A percentile compares a stretch with the other conserved stretches of the same genome.
Evolutionary conservation across 2,797 vertebrate genomes (phyloP).

Genomic region (Podarcis lilfordi): DNA sequence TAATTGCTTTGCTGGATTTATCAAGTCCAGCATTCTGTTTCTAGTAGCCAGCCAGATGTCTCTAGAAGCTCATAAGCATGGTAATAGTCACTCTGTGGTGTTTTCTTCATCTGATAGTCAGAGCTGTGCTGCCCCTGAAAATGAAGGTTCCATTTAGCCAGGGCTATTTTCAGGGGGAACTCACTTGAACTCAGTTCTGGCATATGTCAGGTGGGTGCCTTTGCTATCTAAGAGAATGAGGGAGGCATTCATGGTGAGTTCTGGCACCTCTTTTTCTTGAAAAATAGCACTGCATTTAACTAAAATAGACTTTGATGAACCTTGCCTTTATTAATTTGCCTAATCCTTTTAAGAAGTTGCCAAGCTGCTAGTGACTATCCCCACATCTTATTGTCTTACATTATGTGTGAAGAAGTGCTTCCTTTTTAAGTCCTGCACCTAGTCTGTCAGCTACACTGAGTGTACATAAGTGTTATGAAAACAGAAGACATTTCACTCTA

Average conservation of each 20-base stretch:
- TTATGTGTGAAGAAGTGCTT: background rate
- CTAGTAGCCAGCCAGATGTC: background rate
- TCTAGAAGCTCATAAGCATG: background rate
- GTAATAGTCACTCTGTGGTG: background rate
- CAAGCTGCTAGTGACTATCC: background rate
- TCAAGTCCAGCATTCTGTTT: background rate
- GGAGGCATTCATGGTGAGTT: too few relatives aligned
- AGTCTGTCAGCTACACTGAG: too few relatives aligned
- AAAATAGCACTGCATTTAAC: background rate
- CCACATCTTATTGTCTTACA: background rate
- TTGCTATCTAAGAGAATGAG: too few relatives aligned
- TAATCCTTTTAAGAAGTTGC: background rate
- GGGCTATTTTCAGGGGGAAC: too few relatives aligned
- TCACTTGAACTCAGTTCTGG: too few relatives aligned
- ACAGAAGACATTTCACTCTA: background rate
- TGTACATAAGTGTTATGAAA: background rate
- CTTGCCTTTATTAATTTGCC: background rate
- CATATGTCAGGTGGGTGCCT: too few relatives aligned
- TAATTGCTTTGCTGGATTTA: background rate
- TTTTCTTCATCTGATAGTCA: background rate
- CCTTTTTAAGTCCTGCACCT: background rate
- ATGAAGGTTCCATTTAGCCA: background rate
- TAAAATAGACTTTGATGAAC: background rate
- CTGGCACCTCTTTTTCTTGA: too few relatives aligned
- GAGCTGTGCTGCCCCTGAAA: background rate